These are phyloP conservation scores for Lophotriccus pileatus DNA, from an alignment of 2,797 vertebrate genomes.

Conservation along the genomic window DNA sequence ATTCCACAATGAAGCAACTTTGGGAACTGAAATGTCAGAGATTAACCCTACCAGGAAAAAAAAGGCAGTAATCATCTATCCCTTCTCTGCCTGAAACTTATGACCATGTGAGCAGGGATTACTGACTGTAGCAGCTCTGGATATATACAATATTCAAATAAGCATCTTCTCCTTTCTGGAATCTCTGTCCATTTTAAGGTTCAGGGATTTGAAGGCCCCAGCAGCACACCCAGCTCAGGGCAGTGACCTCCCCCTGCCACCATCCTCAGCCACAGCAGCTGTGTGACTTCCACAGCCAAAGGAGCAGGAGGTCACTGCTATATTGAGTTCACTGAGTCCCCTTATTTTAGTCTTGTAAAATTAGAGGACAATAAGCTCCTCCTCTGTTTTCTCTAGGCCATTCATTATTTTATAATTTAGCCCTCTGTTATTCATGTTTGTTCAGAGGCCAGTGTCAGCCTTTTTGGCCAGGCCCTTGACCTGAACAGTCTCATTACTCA, in stretches of 20 bases:
- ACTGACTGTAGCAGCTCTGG: neutral
- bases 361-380: conserved; percentile 3
- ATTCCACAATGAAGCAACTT: neutral
- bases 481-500: neutral
- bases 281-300: conserved; percentile 28
- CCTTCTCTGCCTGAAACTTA: neutral
- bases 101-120: neutral
- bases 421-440: neutral
- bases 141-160: neutral
- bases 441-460: neutral
- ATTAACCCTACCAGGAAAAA: neutral
- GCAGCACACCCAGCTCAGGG: neutral
- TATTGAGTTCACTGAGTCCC: conserved; percentile 32
- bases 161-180: neutral
- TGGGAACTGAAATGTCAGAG: neutral
- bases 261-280: conserved; percentile 14
- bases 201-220: neutral
- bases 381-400: conserved; percentile 44
- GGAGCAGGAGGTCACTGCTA: conserved; percentile 53
- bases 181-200: neutral
- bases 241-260: conserved; percentile 5
- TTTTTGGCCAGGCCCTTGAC: neutral
- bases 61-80: neutral
- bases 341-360: conserved; percentile 34
- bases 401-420: conserved; percentile 29